Evolutionary conservation across 2,797 vertebrate genomes (phyloP).

Genomic region (Merluccius polli): DNA sequence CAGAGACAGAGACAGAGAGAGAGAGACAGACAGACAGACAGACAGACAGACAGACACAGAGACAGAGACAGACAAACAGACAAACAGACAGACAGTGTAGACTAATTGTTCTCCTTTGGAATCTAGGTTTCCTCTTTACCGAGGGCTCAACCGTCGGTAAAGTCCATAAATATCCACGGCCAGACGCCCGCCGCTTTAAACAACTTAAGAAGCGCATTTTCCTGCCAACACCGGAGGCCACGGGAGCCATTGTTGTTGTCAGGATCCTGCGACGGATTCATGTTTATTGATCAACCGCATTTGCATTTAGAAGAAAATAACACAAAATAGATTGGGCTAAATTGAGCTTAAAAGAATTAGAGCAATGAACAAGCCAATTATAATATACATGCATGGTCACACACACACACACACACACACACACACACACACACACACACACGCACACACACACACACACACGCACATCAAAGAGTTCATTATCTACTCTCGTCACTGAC

Average conservation of each 20-base stretch:
- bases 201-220: not conserved
- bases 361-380: not conserved
- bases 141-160: no score
- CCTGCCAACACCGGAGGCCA: not conserved
- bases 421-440: not conserved
- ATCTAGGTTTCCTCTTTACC: not conserved
- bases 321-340: not conserved
- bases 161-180: not conserved
- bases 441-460: conserved; percentile 4
- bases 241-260: not conserved
- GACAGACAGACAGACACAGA: not conserved
- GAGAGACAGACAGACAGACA: not conserved
- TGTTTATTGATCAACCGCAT: not conserved
- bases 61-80: not conserved
- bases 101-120: no score
- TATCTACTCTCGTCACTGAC: conserved; percentile 39
- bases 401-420: not conserved
- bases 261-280: not conserved
- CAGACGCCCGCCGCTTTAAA: not conserved
- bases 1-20: not conserved
- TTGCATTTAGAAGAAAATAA: not conserved
- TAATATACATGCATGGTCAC: not conserved
- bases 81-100: no score
- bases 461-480: conserved; percentile 53
- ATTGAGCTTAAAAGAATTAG: not conserved